These are phyloP conservation scores for Hyposoter didymator DNA, from an alignment of 2,888 invertebrate genomes.

Conservation along the genomic window DNA sequence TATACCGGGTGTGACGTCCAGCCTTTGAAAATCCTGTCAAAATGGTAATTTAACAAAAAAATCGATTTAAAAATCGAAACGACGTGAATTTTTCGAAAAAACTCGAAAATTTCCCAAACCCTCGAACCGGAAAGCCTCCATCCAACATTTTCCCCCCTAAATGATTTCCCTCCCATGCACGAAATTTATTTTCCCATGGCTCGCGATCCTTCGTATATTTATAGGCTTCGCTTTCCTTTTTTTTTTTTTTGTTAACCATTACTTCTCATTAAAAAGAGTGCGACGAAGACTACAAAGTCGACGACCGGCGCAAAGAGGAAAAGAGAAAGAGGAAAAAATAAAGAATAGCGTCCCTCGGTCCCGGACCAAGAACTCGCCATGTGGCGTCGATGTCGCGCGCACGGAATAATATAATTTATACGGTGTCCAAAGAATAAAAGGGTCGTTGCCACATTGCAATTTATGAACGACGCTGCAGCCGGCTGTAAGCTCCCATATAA, in stretches of 20 bases:
- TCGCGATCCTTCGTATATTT: conserved; percentile 3
- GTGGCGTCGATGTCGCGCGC: conserved; percentile 70
- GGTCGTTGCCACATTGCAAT: conserved; percentile 72
- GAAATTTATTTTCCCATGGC: conserved; percentile 13
- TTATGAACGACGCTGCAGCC: conserved; percentile 71
- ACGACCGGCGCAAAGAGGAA: conserved; percentile 39
- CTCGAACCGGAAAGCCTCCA: neutral
- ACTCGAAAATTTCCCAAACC: neutral
- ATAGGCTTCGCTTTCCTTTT: neutral
- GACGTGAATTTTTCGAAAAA: neutral
- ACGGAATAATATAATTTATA: conserved; percentile 72
- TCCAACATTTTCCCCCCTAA: neutral
- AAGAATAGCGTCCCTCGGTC: conserved; percentile 62
- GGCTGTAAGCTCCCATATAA: conserved; percentile 61
- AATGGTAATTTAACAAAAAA: conserved; percentile 12
- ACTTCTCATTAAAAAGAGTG: conserved; percentile 41
- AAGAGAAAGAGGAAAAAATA: neutral
- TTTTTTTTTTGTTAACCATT: conserved; percentile 17
- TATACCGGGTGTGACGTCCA: conserved; percentile 63
- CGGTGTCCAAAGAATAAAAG: conserved; percentile 69
- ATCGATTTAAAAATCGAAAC: neutral
- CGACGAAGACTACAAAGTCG: conserved; percentile 41
- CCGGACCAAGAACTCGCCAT: conserved; percentile 66
- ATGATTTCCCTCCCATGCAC: neutral
- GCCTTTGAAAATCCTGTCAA: neutral